Evolutionary conservation across 2,113 vertebrate species (phyloP), one percentile per base, ranked within the genome.

Genomic region (Triplophysa dalaica): DNA sequence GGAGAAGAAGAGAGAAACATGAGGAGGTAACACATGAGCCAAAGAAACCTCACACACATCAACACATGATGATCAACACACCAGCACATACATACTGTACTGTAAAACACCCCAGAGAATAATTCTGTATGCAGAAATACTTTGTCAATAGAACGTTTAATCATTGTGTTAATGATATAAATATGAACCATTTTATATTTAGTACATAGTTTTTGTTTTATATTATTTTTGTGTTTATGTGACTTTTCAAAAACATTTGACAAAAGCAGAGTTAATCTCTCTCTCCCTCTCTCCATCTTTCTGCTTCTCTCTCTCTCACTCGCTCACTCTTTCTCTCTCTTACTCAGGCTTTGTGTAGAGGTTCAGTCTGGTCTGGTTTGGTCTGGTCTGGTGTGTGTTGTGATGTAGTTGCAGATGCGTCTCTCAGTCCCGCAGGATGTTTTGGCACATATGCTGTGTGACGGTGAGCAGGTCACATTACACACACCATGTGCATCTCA

Each of bases 401-500:
- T 7, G 56, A 56, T 52, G 45, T 24, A 21, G 83, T 82, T 87
- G 87, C 91, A 93, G 90, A 91, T 90, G 91, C 87, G 89, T 82
- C 87, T 88, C 89, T 83, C 88, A 77, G 86, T 90, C 91, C 87
- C 91, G 88, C 84, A 90, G 89, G 90, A 89, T 80, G 78, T 62
- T 60, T 79, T 69, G 58, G 60, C 78, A 86, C 89, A 90, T 88
- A 90, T 92, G 90, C 88, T 86, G 83, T 78, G 86, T 84, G 84
- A 85, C 82, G 29, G 66, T 77, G 61, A 48, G 86, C 91, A 87
- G 90, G 91, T 92, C 90, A 89, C 88, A 91, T 92, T 91, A 93
- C 86, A 89, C 90, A 90, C 91, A 91, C 91, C 91, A 91, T 91
- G 90, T 92, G 89, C 89, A 82, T 86, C 26, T 83, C 83, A 88